phyloP scores from a whole-genome alignment of 2,888 invertebrate species.

The Lithophane socia region DNA sequence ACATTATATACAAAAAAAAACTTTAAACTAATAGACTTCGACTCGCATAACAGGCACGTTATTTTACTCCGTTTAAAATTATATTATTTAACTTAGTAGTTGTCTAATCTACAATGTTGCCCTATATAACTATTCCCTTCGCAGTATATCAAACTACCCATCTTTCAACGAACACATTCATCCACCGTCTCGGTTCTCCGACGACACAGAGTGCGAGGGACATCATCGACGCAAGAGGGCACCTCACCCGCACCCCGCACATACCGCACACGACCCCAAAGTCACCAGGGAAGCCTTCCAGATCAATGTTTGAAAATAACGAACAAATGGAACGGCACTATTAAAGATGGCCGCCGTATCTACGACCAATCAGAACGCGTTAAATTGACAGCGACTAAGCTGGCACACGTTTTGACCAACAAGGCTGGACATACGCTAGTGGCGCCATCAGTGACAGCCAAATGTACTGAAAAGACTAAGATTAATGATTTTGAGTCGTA shows the following conservation, averaged over 20 bases:
- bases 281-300: conserved; percentile 93
- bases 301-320: conserved; percentile 92
- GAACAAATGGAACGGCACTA: conserved; percentile 28
- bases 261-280: conserved; percentile 85
- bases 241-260: conserved; percentile 73
- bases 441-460: conserved; percentile 40
- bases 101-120: conserved; percentile 1
- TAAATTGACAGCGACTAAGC: conserved; percentile 20
- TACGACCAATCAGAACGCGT: conserved; percentile 33
- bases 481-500: conserved; percentile 46
- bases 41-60: neutral
- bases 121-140: conserved; percentile 18
- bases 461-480: conserved; percentile 46
- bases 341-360: conserved; percentile 46
- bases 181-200: conserved; percentile 96
- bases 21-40: neutral
- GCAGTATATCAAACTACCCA: conserved; percentile 94
- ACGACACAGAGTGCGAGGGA: conserved; percentile 92
- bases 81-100: conserved; percentile 5
- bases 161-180: conserved; percentile 96
- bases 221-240: conserved; percentile 86
- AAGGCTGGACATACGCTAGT: conserved; percentile 21
- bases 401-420: conserved; percentile 33
- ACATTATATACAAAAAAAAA: neutral
- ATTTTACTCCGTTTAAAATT: neutral